Conservation (phyloP, 2,797 vertebrate species). For the Peromyscus melanophrys region DNA sequence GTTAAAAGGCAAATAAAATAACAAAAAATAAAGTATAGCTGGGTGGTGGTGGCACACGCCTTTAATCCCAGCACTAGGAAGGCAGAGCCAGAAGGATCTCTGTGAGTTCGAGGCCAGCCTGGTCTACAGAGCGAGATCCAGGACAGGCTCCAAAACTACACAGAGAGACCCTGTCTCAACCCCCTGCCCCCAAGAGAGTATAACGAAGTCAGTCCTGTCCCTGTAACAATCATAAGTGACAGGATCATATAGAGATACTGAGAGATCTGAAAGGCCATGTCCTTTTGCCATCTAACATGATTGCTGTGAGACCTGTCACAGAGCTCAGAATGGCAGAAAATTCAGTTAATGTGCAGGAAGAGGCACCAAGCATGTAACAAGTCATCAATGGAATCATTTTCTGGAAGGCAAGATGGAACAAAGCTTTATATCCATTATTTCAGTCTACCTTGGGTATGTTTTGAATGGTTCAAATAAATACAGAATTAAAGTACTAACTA, state of each 20-base stretch:
- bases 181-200: neutral
- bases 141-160: too few relatives aligned
- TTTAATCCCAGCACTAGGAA: too few relatives aligned
- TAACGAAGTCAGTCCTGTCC: neutral
- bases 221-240: constrained; percentile 17
- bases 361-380: constrained; percentile 23
- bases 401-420: constrained; percentile 51
- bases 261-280: constrained; percentile 51
- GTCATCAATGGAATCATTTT: neutral
- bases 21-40: neutral
- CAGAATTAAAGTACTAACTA: constrained; percentile 41
- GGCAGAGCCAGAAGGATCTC: too few relatives aligned
- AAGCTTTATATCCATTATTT: constrained; percentile 32
- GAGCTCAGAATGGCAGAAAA: constrained; percentile 15
- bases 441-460: constrained; percentile 28
- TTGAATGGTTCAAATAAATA: constrained; percentile 61
- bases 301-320: neutral
- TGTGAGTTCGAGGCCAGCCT: too few relatives aligned
- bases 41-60: too few relatives aligned
- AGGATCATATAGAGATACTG: neutral
- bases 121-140: too few relatives aligned
- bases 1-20: neutral
- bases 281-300: neutral
- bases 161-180: too few relatives aligned
- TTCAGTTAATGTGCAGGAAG: constrained; percentile 8